A percentile compares a stretch with the other conserved stretches of the same genome.
phyloP scores from a whole-genome alignment of 2,797 vertebrate species.

The Phoxinus dragarum region DNA sequence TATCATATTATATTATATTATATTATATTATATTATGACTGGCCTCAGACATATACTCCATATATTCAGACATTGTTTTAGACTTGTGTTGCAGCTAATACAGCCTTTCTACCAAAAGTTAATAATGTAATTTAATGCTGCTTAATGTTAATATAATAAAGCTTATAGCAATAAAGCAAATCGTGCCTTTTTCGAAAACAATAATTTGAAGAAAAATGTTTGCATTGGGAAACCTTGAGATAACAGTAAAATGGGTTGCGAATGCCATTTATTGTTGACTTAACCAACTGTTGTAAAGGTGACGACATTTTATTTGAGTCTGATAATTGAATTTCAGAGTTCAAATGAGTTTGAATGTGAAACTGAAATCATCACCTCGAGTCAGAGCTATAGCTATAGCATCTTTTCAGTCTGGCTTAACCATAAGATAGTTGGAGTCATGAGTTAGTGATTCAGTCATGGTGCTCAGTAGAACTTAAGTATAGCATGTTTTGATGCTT shows the following conservation, averaged over 20 bases:
- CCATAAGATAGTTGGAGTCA: not conserved
- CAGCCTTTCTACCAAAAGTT: not conserved
- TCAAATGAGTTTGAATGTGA: not conserved
- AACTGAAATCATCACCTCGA: not conserved
- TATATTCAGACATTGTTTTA: not conserved
- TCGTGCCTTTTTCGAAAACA: not conserved
- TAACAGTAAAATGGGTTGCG: not conserved
- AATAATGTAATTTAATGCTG: not conserved
- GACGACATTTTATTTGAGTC: not conserved
- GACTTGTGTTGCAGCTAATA: not conserved
- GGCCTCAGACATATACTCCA: too few relatives aligned
- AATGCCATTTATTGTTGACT: not conserved
- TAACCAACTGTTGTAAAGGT: not conserved
- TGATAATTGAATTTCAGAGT: not conserved
- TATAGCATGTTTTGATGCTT: not conserved
- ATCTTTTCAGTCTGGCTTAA: not conserved
- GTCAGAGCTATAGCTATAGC: not conserved
- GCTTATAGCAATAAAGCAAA: not conserved
- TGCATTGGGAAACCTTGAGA: not conserved
- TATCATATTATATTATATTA: too few relatives aligned
- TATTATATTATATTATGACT: not conserved
- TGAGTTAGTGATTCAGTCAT: not conserved
- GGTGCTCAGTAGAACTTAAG: not conserved
- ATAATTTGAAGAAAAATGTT: too few relatives aligned
- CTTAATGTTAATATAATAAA: not conserved